These are phyloP conservation scores for Gryllus bimaculatus DNA, from an alignment of 1,140 invertebrate genomes.

Conservation along the genomic window DNA sequence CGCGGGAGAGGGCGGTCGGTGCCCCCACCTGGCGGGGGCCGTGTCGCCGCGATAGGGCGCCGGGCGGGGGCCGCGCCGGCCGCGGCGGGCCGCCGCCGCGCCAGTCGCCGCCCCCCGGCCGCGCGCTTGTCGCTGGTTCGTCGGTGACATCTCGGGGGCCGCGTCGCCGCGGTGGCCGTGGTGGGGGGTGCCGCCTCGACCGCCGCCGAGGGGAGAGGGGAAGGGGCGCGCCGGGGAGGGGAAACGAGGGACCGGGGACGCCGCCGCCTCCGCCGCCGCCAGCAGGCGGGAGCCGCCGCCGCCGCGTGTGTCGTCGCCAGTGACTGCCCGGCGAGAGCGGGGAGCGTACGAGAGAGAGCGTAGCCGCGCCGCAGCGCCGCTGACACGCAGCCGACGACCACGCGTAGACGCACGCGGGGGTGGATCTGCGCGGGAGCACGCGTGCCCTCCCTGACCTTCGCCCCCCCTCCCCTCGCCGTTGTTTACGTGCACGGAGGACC, in stretches of 20 bases:
- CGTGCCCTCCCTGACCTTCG: neutral
- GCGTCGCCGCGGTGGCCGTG: neutral
- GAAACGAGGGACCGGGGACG: neutral
- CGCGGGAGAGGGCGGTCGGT: neutral
- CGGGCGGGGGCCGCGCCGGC: neutral
- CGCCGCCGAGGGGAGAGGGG: neutral
- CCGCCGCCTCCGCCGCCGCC: neutral
- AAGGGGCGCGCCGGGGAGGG: slow-evolving; percentile 4
- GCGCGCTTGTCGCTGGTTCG: slow-evolving; percentile 6
- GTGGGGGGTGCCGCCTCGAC: neutral
- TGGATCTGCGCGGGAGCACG: neutral
- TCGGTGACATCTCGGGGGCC: neutral
- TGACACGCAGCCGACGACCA: neutral
- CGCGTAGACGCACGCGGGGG: neutral
- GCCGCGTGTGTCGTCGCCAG: slow-evolving; percentile 11
- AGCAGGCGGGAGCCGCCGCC: neutral
- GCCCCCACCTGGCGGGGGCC: neutral
- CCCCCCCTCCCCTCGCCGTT: neutral
- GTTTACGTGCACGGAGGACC: no score
- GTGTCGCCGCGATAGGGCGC: neutral
- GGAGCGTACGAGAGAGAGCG: neutral
- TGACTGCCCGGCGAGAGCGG: slow-evolving; percentile 12
- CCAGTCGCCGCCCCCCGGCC: slow-evolving; percentile 5
- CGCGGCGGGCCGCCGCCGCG: neutral
- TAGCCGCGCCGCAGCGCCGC: neutral